A percentile compares a stretch with the other conserved stretches of the same genome.
Conservation (phyloP, 2,797 vertebrate genomes). For the Lagorchestes hirsutus region DNA sequence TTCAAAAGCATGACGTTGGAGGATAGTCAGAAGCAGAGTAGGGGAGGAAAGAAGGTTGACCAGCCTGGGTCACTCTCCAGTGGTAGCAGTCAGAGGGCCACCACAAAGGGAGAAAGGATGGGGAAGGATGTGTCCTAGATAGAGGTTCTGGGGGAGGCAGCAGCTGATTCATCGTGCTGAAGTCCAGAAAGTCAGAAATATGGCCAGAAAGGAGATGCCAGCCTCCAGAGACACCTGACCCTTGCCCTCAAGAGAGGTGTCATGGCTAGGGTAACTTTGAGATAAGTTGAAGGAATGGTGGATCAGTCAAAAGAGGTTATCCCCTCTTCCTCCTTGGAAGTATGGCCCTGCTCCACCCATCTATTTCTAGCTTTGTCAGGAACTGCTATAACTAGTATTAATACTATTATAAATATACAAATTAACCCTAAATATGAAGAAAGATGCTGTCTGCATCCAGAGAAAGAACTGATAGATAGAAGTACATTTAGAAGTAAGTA, state of each 20-base stretch:
- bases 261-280: background rate
- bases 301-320: background rate
- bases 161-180: background rate
- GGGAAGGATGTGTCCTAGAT: background rate
- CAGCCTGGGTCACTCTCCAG: background rate
- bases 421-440: background rate
- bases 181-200: background rate
- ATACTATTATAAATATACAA: background rate
- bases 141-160: background rate
- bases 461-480: background rate
- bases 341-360: background rate
- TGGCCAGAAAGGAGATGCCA: background rate
- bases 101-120: background rate
- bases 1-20: background rate
- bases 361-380: background rate
- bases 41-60: background rate
- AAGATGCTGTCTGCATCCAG: background rate
- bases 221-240: background rate
- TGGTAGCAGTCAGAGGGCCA: background rate
- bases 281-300: background rate
- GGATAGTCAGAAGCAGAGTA: background rate
- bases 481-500: too few relatives aligned
- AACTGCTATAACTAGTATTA: background rate
- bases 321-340: background rate
- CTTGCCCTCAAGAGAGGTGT: too few relatives aligned